phyloP scores from a whole-genome alignment of 2,797 vertebrate species.

The Darevskia mixta region DNA sequence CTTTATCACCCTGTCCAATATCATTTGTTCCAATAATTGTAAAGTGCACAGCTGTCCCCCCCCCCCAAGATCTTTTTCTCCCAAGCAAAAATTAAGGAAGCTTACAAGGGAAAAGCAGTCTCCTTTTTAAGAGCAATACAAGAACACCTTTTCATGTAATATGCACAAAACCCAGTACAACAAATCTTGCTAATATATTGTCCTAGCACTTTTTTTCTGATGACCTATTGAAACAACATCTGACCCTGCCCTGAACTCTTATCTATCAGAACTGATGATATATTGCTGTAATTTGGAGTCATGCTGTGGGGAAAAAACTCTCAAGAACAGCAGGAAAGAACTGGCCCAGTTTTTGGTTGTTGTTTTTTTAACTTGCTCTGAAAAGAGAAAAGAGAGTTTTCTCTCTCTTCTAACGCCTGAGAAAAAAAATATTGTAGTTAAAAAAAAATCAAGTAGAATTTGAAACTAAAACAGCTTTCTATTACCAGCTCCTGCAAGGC shows the following conservation, averaged over 20 bases:
- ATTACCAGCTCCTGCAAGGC: not conserved
- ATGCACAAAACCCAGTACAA: slow-evolving; percentile 44
- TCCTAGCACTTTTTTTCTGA: slow-evolving; percentile 50
- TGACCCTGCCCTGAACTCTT: slow-evolving; percentile 52
- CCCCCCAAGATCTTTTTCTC: not conserved
- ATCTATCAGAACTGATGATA: slow-evolving; percentile 44
- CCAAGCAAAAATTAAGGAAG: not conserved
- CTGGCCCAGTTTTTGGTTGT: not conserved
- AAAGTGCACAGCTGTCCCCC: slow-evolving; percentile 2
- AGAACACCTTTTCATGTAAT: slow-evolving; percentile 54
- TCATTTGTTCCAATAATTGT: slow-evolving; percentile 32
- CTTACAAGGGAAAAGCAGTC: slow-evolving; percentile 27
- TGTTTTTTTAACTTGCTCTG: slow-evolving; percentile 13
- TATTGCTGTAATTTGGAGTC: slow-evolving; percentile 55
- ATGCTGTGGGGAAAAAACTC: slow-evolving; percentile 28
- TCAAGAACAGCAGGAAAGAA: slow-evolving; percentile 33
- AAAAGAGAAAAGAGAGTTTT: slow-evolving; percentile 27
- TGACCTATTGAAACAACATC: slow-evolving; percentile 53
- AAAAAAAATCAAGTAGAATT: slow-evolving; percentile 26
- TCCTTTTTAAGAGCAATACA: slow-evolving; percentile 2
- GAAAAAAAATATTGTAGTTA: slow-evolving; percentile 29
- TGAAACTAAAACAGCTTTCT: not conserved
- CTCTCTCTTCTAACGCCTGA: slow-evolving; percentile 28
- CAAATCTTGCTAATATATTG: slow-evolving; percentile 30
- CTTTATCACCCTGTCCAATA: slow-evolving; percentile 25